Conservation (phyloP, 2,113 vertebrate species). For the Brevimyrus niger region DNA sequence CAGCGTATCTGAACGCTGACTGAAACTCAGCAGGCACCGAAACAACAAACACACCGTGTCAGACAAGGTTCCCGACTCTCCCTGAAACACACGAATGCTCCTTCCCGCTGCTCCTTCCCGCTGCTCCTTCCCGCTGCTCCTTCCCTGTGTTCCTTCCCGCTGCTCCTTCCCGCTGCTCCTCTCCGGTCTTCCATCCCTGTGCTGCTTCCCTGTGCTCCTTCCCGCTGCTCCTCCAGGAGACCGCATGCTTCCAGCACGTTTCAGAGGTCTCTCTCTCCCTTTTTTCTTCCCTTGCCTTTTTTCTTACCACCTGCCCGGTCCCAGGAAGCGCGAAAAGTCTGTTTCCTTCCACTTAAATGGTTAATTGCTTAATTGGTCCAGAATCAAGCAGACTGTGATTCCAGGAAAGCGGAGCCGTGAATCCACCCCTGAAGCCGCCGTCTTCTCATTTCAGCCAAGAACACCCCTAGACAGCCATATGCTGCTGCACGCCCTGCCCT, state of each 20-base stretch:
- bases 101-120: not conserved
- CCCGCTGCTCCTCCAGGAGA: not conserved
- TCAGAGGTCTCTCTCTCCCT: not conserved
- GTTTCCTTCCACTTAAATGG: not conserved
- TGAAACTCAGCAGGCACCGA: not conserved
- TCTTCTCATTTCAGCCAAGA: no score
- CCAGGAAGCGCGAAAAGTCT: not conserved
- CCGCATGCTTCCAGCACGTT: not conserved
- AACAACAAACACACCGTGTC: not conserved
- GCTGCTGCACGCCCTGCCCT: not conserved
- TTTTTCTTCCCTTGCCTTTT: not conserved
- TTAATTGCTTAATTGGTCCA: slow-evolving; percentile 10
- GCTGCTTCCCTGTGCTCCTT: not conserved
- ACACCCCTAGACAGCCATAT: not conserved
- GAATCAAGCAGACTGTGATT: not conserved
- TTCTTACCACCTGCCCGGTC: not conserved
- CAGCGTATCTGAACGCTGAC: not conserved
- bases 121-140: not conserved
- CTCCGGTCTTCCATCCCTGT: no score
- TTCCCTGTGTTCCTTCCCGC: not conserved
- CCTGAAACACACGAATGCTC: not conserved
- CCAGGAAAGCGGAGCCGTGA: not conserved
- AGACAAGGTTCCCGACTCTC: not conserved
- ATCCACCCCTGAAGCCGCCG: not conserved
- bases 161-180: no score